Conservation (phyloP, 2,888 invertebrate species). For the Neria commutata region DNA sequence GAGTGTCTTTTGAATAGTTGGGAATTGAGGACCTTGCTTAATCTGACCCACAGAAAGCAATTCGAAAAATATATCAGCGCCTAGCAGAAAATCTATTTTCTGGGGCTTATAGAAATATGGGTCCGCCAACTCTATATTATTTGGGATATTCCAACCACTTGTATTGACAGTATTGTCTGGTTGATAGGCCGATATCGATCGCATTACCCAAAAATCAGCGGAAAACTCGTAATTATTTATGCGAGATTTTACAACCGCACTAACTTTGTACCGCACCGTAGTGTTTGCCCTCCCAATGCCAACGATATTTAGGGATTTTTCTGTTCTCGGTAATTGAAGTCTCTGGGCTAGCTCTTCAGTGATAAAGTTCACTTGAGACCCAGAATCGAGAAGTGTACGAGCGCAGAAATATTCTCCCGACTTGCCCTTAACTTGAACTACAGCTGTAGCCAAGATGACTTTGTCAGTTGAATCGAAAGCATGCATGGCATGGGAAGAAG, state of each 20-base stretch:
- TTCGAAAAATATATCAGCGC: conserved; percentile 23
- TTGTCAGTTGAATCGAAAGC: too few species aligned
- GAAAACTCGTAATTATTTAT: conserved; percentile 7
- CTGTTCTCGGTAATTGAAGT: not conserved
- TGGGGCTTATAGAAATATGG: conserved; percentile 13
- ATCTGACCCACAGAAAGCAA: conserved; percentile 21
- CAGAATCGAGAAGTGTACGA: conserved; percentile 12
- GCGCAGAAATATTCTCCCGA: not conserved
- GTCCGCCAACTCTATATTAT: conserved; percentile 18
- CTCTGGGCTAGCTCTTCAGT: conserved; percentile 11
- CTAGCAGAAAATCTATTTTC: conserved; percentile 17
- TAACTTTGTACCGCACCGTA: not conserved
- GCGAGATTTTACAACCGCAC: conserved; percentile 16
- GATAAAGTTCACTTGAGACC: conserved; percentile 13
- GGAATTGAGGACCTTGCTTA: conserved; percentile 12
- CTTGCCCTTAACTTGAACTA: not conserved
- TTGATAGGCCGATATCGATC: conserved; percentile 16
- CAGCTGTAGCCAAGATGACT: conserved; percentile 4
- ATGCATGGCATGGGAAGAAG: too few species aligned
- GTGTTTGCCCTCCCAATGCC: not conserved
- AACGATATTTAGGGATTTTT: not conserved
- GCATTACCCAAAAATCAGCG: conserved; percentile 14
- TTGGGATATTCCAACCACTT: conserved; percentile 11
- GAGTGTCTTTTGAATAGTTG: conserved; percentile 18
- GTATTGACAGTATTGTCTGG: conserved; percentile 13